Conservation (phyloP, 2,888 invertebrate genomes). For the Drosophila eohydei region DNA sequence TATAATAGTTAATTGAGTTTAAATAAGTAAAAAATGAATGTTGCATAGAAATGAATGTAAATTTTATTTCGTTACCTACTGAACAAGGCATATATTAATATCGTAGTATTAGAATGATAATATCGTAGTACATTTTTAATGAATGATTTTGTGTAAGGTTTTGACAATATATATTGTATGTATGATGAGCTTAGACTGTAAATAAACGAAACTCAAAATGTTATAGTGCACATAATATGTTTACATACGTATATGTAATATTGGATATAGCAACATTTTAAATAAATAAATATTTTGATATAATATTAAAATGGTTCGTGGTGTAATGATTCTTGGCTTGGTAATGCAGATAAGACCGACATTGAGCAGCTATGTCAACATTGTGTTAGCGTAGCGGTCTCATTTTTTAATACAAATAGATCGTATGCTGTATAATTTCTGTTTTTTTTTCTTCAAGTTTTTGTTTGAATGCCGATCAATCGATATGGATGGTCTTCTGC, state of each 20-base stretch:
- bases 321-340: conserved; percentile 36
- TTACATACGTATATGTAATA: conserved; percentile 29
- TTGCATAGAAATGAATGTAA: conserved; percentile 53
- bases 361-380: conserved; percentile 44
- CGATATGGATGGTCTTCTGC: conserved; percentile 19
- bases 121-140: conserved; percentile 46
- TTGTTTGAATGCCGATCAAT: conserved; percentile 3
- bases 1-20: neutral
- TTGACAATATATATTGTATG: conserved; percentile 26
- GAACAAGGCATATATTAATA: conserved; percentile 53
- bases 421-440: conserved; percentile 18
- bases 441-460: neutral
- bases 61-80: conserved; percentile 46
- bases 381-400: conserved; percentile 15
- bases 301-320: conserved; percentile 30
- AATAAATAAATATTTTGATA: conserved; percentile 33
- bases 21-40: neutral
- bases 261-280: conserved; percentile 40
- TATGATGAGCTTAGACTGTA: conserved; percentile 17
- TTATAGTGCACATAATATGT: conserved; percentile 30
- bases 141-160: conserved; percentile 34
- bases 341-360: conserved; percentile 33
- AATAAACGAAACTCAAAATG: conserved; percentile 23
- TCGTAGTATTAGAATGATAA: conserved; percentile 51
- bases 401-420: conserved; percentile 9